These are phyloP conservation scores for Andricus curvator DNA, from an alignment of 2,888 invertebrate genomes.

Conservation along the genomic window DNA sequence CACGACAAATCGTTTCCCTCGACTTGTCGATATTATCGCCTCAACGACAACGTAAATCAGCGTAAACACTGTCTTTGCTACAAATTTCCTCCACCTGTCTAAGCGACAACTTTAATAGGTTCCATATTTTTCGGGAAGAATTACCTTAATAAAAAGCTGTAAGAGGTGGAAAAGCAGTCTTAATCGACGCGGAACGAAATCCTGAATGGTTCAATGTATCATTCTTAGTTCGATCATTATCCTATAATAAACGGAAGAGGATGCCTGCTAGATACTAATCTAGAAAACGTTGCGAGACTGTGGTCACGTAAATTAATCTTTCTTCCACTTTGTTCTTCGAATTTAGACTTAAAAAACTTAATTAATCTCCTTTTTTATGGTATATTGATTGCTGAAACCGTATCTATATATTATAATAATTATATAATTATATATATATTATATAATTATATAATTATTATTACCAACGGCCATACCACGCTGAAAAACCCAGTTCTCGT, in stretches of 20 bases:
- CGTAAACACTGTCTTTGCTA: slow-evolving; percentile 11
- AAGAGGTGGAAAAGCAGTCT: not conserved
- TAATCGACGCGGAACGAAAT: not conserved
- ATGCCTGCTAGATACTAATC: not conserved
- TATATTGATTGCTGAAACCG: not conserved
- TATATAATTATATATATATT: no score
- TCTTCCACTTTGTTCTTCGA: not conserved
- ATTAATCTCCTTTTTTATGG: not conserved
- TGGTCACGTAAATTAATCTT: not conserved
- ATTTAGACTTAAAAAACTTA: not conserved
- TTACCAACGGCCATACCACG: no score
- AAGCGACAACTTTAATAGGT: not conserved
- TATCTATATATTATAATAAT: slow-evolving; percentile 12
- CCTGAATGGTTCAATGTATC: slow-evolving; percentile 6
- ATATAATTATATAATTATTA: no score
- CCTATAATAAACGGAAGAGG: not conserved
- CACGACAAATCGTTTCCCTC: not conserved
- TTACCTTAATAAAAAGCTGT: not conserved
- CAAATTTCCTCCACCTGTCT: slow-evolving; percentile 3
- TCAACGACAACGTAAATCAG: slow-evolving; percentile 18
- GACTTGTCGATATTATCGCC: slow-evolving; percentile 17
- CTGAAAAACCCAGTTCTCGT: no score
- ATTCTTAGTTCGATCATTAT: not conserved
- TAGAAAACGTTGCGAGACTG: not conserved
- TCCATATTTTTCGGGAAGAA: not conserved